Percentiles rank a stretch among this genome's conserved stretches.
phyloP scores from a whole-genome alignment of 2,113 vertebrate species.

The Menura novaehollandiae region DNA sequence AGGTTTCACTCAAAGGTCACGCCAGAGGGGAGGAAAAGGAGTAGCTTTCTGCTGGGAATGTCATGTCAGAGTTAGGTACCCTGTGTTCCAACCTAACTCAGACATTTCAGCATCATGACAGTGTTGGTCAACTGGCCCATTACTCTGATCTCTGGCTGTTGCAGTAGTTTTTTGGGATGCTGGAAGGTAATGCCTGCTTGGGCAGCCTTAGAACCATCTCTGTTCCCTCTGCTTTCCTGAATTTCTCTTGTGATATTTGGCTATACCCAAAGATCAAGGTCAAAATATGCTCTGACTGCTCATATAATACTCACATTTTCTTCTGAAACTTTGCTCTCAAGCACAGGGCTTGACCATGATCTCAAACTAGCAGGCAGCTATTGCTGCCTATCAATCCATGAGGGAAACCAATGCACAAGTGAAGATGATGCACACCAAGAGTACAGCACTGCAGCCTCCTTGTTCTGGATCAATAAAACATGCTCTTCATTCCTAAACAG shows the following conservation, averaged over 20 bases:
- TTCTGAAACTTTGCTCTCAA: background rate
- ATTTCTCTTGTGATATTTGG: background rate
- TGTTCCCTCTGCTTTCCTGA: background rate
- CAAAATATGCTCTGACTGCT: background rate
- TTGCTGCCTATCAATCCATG: background rate
- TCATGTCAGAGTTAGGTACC: background rate
- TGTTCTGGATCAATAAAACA: background rate
- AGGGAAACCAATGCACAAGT: background rate
- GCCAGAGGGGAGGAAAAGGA: background rate
- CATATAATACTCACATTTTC: background rate
- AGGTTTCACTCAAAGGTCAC: background rate
- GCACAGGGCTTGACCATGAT: background rate
- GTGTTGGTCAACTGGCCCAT: background rate
- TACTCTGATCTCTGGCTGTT: background rate
- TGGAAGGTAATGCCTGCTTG: background rate
- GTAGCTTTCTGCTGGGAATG: background rate
- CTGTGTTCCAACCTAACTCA: background rate
- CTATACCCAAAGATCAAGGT: background rate
- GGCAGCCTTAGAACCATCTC: background rate
- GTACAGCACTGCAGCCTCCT: background rate
- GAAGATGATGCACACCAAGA: background rate
- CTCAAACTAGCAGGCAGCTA: background rate
- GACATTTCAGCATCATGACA: background rate
- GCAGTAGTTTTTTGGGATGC: background rate
- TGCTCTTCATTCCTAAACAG: background rate